Conservation (phyloP, 2,888 invertebrate genomes). For the Scrobipalpa costella region DNA sequence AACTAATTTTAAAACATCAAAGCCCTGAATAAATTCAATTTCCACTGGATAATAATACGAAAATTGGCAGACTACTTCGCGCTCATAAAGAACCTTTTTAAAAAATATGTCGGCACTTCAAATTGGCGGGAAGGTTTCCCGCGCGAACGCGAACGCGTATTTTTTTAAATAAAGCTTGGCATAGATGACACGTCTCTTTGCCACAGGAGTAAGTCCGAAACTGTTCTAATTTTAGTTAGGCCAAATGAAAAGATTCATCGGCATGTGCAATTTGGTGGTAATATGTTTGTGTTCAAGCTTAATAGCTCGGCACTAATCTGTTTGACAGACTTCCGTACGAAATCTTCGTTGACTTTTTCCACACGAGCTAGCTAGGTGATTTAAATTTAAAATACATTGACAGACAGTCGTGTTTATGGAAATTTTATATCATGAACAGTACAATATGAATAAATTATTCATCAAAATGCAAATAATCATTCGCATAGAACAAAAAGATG, state of each 20-base stretch:
- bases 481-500: not conserved
- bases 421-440: not conserved
- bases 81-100: constrained; percentile 30
- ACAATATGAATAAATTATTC: constrained; percentile 8
- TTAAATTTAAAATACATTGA: not conserved
- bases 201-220: constrained; percentile 56
- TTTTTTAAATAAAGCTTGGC: constrained; percentile 43
- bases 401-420: constrained; percentile 5
- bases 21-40: constrained; percentile 26
- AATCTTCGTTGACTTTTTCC: not conserved
- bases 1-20: constrained; percentile 39
- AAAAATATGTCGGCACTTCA: constrained; percentile 32
- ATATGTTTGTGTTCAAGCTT: constrained; percentile 40
- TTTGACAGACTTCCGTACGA: constrained; percentile 28
- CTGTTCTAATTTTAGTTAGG: constrained; percentile 68
- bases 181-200: constrained; percentile 51
- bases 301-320: constrained; percentile 38
- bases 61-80: constrained; percentile 16
- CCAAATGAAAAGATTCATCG: constrained; percentile 58
- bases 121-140: constrained; percentile 43
- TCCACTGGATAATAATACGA: constrained; percentile 21
- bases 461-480: not conserved
- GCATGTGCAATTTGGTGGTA: constrained; percentile 48
- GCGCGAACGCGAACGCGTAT: constrained; percentile 46
- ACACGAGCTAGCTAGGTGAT: not conserved